These are phyloP conservation scores for Hermetia illucens DNA, from an alignment of 1,140 invertebrate species.

Conservation along the genomic window DNA sequence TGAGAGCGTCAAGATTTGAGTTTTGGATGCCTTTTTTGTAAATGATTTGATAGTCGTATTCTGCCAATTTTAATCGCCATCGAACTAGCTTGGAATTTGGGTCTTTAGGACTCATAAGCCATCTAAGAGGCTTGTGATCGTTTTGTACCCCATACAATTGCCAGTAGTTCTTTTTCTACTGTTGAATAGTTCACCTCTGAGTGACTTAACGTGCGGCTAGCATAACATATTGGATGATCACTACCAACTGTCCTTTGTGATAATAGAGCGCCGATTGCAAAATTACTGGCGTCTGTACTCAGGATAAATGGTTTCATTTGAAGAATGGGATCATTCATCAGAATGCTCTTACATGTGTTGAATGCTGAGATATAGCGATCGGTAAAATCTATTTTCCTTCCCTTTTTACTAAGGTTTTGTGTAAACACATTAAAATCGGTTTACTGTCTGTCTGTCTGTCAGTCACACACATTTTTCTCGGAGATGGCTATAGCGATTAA, in stretches of 20 bases:
- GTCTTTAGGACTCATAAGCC: slow-evolving; percentile 33
- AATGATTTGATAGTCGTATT: slow-evolving; percentile 30
- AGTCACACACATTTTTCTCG: too few species aligned
- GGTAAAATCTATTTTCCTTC: slow-evolving; percentile 19
- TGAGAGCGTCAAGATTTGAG: slow-evolving; percentile 18
- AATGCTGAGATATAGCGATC: too few species aligned
- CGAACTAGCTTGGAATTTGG: slow-evolving; percentile 26
- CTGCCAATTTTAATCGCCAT: slow-evolving; percentile 31
- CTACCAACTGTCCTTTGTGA: slow-evolving; percentile 14
- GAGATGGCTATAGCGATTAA: too few species aligned
- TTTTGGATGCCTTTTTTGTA: slow-evolving; percentile 27
- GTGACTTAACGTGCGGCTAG: slow-evolving; percentile 24
- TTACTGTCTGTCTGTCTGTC: too few species aligned
- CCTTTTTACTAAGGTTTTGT: too few species aligned
- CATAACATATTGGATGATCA: slow-evolving; percentile 23
- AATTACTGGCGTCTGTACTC: slow-evolving; percentile 13
- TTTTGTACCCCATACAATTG: slow-evolving; percentile 28
- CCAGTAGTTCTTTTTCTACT: slow-evolving; percentile 28
- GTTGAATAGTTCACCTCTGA: slow-evolving; percentile 28
- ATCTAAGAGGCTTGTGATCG: slow-evolving; percentile 35
- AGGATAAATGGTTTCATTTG: too few species aligned
- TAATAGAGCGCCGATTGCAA: slow-evolving; percentile 16
- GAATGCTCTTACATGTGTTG: too few species aligned
- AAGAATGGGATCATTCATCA: too few species aligned
- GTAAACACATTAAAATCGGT: too few species aligned